Evolutionary conservation across 2,113 vertebrate genomes (phyloP).

Genomic region (Passer domesticus): DNA sequence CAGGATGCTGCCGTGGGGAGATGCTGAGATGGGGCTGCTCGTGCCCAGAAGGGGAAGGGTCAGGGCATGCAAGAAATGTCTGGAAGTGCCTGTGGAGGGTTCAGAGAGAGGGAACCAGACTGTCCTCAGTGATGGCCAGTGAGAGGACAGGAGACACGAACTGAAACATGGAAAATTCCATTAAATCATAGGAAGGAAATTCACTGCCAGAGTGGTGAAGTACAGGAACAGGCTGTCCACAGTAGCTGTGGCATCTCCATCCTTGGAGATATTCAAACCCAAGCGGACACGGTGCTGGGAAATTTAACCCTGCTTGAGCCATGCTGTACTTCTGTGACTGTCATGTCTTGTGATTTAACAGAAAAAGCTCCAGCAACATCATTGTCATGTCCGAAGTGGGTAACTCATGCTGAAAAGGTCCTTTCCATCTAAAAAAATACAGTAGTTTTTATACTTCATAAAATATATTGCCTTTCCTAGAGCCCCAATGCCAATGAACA

Average conservation of each 20-base stretch:
- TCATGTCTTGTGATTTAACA: background rate
- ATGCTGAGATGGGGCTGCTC: background rate
- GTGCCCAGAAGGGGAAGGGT: fast-evolving
- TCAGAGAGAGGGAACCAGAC: background rate
- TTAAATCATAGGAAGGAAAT: background rate
- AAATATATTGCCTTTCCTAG: background rate
- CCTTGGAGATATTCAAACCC: background rate
- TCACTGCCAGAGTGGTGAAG: background rate
- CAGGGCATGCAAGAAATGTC: fast-evolving
- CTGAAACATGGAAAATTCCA: background rate
- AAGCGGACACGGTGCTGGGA: background rate
- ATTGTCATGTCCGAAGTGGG: background rate
- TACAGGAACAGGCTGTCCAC: background rate
- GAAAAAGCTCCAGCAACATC: background rate
- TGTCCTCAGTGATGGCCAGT: background rate
- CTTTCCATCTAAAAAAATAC: background rate
- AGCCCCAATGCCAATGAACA: fast-evolving
- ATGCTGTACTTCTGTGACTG: background rate
- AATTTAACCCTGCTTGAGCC: background rate
- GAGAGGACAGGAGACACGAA: background rate
- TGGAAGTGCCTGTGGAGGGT: background rate
- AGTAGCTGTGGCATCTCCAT: background rate
- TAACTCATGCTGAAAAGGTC: background rate
- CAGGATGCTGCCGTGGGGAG: fast-evolving
- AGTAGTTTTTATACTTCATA: background rate